Evolutionary conservation across 1,140 invertebrate species (phyloP).

Genomic region (Drosophila teissieri): DNA sequence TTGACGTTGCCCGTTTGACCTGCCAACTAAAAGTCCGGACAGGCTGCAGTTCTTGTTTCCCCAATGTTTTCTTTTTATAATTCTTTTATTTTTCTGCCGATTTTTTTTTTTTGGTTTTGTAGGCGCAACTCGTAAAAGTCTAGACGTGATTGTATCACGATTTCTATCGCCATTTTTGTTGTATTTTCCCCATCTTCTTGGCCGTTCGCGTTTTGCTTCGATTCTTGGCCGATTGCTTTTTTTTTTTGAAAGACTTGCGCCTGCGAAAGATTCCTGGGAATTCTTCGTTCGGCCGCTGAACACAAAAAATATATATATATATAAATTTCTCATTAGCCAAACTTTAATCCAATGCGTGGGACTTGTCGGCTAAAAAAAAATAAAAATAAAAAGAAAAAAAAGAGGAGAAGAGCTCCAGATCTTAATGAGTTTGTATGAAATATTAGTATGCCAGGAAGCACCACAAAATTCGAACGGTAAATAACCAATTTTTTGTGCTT

Average conservation of each 20-base stretch:
- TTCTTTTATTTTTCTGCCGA: constrained; percentile 1
- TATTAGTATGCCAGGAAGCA: constrained; percentile 31
- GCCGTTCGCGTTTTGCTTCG: constrained; percentile 28
- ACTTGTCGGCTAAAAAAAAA: not conserved
- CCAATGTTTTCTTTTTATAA: constrained; percentile 1
- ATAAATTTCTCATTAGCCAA: constrained; percentile 49
- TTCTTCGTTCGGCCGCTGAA: constrained; percentile 18
- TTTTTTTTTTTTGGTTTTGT: constrained; percentile 46
- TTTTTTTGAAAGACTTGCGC: constrained; percentile 8
- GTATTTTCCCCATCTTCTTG: constrained; percentile 54
- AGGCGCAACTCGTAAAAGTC: constrained; percentile 82
- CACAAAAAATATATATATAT: constrained; percentile 5
- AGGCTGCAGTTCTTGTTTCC: constrained; percentile 44
- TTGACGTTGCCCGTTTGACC: constrained; percentile 73
- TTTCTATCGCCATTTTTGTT: constrained; percentile 83
- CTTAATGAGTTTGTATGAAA: constrained; percentile 46
- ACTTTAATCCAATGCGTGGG: constrained; percentile 37
- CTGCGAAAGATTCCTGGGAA: constrained; percentile 56
- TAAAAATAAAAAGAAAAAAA: not conserved
- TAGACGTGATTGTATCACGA: constrained; percentile 84
- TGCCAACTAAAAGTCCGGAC: constrained; percentile 53
- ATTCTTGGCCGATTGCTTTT: constrained; percentile 40
- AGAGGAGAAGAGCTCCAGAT: constrained; percentile 17
- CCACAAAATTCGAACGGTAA: constrained; percentile 13
- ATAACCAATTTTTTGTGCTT: not conserved